Evolutionary conservation across 2,888 invertebrate genomes (phyloP).

Genomic region (Tubulanus polymorphus): DNA sequence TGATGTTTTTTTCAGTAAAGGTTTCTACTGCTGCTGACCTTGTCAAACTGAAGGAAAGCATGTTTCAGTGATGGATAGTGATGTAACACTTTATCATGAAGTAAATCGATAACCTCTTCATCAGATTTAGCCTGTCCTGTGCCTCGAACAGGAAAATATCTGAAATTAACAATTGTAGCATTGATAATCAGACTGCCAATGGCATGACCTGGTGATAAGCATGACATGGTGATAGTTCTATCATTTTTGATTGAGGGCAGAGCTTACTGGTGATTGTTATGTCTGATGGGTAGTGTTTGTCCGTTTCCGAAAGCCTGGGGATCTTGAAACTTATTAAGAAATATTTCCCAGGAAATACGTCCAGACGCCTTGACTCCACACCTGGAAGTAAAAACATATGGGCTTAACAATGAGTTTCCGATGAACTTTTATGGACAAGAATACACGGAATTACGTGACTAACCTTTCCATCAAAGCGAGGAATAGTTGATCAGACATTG

Average conservation of each 20-base stretch:
- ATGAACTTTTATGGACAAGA: too few species aligned
- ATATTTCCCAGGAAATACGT: conserved; percentile 45
- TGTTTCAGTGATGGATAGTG: conserved; percentile 42
- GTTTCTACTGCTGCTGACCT: conserved; percentile 26
- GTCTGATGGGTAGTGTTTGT: conserved; percentile 45
- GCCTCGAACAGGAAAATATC: conserved; percentile 43
- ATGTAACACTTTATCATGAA: conserved; percentile 40
- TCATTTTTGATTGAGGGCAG: too few species aligned
- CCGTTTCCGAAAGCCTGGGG: conserved; percentile 41
- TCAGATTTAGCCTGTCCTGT: conserved; percentile 29
- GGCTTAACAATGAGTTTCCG: too few species aligned
- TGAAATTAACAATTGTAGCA: conserved; percentile 16
- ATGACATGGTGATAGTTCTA: too few species aligned
- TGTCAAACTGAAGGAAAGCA: conserved; percentile 48
- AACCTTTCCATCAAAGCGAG: conserved; percentile 47
- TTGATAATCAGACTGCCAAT: not conserved
- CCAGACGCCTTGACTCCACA: conserved; percentile 42
- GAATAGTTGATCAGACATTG: conserved; percentile 48
- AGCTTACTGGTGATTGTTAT: conserved; percentile 44
- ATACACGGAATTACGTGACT: conserved; percentile 2
- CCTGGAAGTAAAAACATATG: too few species aligned
- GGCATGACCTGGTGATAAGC: not conserved
- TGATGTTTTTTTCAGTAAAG: too few species aligned
- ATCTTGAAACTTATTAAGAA: conserved; percentile 48
- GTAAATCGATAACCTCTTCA: conserved; percentile 37